Base-by-base conservation (phyloP, 1,140 invertebrate genomes). In the Brachionus calyciflorus region DNA sequence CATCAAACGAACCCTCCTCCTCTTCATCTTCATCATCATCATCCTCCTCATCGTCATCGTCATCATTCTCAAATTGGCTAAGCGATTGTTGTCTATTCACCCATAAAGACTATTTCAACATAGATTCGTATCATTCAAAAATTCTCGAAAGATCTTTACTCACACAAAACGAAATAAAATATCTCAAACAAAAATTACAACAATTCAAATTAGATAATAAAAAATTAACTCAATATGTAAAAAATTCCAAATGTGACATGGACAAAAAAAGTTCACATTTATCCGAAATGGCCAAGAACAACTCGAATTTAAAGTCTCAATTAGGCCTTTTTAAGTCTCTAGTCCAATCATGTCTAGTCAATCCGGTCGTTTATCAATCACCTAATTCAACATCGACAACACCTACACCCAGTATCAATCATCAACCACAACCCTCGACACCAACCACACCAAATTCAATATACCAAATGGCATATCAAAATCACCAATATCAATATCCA, bases 171-270 rank as follows among this genome's bases (percentile, higher is more conserved):
- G 46, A 73, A 21, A 49, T 73, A 1, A 73, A 73, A 30, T 40
- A 26, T 30, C 46, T 73, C 9, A 73, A 55, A 17, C 46, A 51
- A 37, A 73, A 55, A 44, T 30, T 51, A 37, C 69, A 73, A 19
- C 69, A 73, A 30, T 49, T 73, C 4, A 73, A 73, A 40, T n/a
- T 19, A 7, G 69, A 73, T 9, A 48, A 73, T 30, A 73, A 73
- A 24, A 73, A 73, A 40, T 10, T 49, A 9, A 30, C 17, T 30
- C 69, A 73, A 12, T 9, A 49, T 17, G 17, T 49, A 10, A 73
- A 73, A 33, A 73, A 40, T 33, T 40, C n/a, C 26, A 73, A 73
- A 73, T 24, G 37, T 30, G 69, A 73, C 3, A 26, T 55, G 19
- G 49, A 73, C 14, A 55, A 73, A 73, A 49, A 55, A 28, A 10